Evolutionary conservation across 2,888 invertebrate species (phyloP).

Genomic region (Myopa tessellatipennis): DNA sequence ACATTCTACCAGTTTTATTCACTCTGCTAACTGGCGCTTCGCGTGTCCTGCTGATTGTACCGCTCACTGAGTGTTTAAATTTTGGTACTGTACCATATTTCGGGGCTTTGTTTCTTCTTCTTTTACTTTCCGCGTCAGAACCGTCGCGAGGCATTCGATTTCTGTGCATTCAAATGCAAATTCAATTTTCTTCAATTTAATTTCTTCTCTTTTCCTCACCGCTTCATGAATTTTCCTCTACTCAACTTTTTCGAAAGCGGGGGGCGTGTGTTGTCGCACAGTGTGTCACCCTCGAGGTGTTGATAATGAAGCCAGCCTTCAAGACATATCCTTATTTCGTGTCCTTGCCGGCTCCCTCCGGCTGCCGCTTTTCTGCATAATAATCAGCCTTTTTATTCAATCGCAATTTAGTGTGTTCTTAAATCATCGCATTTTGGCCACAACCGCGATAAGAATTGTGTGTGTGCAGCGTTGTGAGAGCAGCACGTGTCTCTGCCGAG

Average conservation of each 20-base stretch:
- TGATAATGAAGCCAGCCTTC: constrained; percentile 25
- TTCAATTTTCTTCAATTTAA: constrained; percentile 9
- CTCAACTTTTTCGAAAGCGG: too few species aligned
- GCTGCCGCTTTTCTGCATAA: neutral
- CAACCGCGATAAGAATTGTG: constrained; percentile 19
- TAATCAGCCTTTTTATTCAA: constrained; percentile 8
- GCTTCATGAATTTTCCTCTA: too few species aligned
- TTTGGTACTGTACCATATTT: neutral
- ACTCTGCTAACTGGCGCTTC: constrained; percentile 5
- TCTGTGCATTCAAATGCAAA: constrained; percentile 24
- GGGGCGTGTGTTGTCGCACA: neutral
- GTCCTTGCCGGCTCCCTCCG: neutral
- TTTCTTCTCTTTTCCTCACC: neutral
- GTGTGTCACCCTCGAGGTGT: constrained; percentile 26
- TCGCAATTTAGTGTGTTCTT: constrained; percentile 13
- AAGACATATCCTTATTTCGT: neutral
- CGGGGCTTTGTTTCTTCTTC: neutral
- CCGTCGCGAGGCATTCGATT: constrained; percentile 14
- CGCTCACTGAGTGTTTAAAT: neutral
- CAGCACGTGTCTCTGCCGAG: constrained; percentile 15
- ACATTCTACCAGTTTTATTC: neutral
- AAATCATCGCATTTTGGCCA: constrained; percentile 3
- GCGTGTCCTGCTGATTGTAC: constrained; percentile 22
- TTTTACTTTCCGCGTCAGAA: neutral
- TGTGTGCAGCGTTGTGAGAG: neutral